Evolutionary conservation across 2,888 invertebrate species (phyloP).

Genomic region (Acrobasis suavella): DNA sequence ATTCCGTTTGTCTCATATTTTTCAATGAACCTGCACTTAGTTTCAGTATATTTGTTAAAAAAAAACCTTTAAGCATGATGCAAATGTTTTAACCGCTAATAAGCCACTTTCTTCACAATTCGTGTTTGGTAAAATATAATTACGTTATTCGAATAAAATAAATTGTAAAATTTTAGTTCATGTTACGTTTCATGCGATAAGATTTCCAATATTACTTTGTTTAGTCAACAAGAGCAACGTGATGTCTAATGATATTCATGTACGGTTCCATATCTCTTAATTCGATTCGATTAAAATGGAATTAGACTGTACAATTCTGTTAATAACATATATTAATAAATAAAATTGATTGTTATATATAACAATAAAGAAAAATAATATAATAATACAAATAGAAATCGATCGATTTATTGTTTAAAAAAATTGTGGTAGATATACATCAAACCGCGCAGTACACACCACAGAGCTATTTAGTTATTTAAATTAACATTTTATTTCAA

Average conservation of each 20-base stretch:
- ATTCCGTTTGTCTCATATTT: too few species aligned
- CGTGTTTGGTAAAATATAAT: conserved; percentile 3
- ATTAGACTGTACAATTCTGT: not conserved
- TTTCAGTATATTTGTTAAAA: too few species aligned
- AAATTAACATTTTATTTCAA: too few species aligned
- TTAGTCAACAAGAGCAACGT: conserved; percentile 1
- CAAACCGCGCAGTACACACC: too few species aligned
- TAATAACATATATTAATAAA: not conserved
- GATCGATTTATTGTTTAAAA: not conserved
- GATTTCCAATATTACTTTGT: conserved; percentile 3
- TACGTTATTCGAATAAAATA: conserved; percentile 6
- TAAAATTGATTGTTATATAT: not conserved
- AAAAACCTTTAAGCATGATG: not conserved
- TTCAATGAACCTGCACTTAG: too few species aligned
- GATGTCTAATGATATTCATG: conserved; percentile 1
- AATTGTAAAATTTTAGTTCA: conserved; percentile 13
- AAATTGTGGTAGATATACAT: not conserved
- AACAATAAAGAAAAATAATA: not conserved
- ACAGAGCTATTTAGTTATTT: too few species aligned
- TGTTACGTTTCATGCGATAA: not conserved
- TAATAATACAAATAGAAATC: not conserved
- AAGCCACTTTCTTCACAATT: conserved; percentile 24
- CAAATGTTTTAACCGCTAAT: conserved; percentile 20
- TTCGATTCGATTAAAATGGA: not conserved
- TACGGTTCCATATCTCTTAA: not conserved